Evolutionary conservation across 2,888 invertebrate species (phyloP), one percentile per base, ranked within the genome.

Genomic region (Perdita meconis): DNA sequence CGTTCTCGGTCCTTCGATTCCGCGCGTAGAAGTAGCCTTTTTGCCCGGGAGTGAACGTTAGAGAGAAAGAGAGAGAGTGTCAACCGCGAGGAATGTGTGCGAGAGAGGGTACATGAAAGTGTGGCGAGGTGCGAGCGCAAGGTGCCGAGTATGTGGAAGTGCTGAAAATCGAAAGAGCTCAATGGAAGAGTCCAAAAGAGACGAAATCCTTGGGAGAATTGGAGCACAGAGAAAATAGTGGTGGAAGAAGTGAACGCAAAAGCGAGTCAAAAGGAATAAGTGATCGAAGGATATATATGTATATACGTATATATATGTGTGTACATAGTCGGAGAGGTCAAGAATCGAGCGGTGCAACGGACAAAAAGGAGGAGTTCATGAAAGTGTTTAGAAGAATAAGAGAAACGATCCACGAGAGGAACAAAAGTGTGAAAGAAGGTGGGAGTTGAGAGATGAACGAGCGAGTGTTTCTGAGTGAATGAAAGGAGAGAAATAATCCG

Each of bases 141-240:
- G 36, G 40, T 34, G 3, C 5, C 50, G 4, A 56, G 38, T 22
- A 12, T 8, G 22, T 2, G 34, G n/a, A 22, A 40, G 12, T 5
- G 64, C 30, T 13, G 16, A 19, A 5, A 0, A 44, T 16, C 30
- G 42, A n/a, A 36, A 30, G 8, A 19, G 40, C 38, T 24, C 22
- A 30, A n/a, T 40, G 51, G 57, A 36, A 71, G 51, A 66, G 67
- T 59, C 51, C 36, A 44, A 47, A 24, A 30, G 63, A 16, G 2
- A 10, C 22, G 16, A 6, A 16, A 19, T 44, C 5, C 19, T 16
- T 16, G 16, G 19, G 5, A 16, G 12, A 44, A 44, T 44, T 16
- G 44, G 8, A 5, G 24, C 24, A 53, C 4, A 12, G 34, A 50
- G 19, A 42, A 26, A 38, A 34, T 30, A 30, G 30, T 6, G 16